Percentiles rank a stretch among this genome's conserved stretches.
These are phyloP conservation scores for Ormyrus rosae DNA, from an alignment of 2,888 invertebrate species.

Conservation along the genomic window DNA sequence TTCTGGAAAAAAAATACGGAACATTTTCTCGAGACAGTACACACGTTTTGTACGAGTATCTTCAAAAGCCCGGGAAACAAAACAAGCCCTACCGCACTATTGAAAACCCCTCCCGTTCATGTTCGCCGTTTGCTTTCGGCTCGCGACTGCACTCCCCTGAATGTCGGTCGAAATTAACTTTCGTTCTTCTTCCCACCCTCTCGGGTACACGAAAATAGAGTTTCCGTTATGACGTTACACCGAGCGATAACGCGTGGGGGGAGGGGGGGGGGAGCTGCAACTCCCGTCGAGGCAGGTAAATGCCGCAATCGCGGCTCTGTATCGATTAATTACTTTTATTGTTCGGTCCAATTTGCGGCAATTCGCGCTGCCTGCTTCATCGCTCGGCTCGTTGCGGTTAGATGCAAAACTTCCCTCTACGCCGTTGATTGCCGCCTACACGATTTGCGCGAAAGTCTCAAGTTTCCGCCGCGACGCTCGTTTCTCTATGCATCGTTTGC, in stretches of 20 bases:
- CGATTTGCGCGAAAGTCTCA: too few species aligned
- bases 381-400: neutral
- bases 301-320: slow-evolving; percentile 20
- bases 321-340: slow-evolving; percentile 58
- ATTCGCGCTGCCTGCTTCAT: slow-evolving; percentile 24
- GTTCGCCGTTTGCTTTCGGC: too few species aligned
- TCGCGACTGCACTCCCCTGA: neutral
- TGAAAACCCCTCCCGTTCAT: neutral
- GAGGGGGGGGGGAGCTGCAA: neutral
- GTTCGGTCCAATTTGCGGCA: slow-evolving; percentile 43
- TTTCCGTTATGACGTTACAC: slow-evolving; percentile 31
- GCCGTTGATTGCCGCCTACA: too few species aligned
- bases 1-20: too few species aligned
- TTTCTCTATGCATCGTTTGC: too few species aligned
- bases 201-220: slow-evolving; percentile 7
- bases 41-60: too few species aligned
- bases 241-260: slow-evolving; percentile 8
- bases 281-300: neutral
- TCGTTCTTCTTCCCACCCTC: neutral
- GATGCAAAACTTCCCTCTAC: neutral
- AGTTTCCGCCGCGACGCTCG: too few species aligned
- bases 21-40: too few species aligned
- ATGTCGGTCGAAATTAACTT: slow-evolving; percentile 4
- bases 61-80: too few species aligned
- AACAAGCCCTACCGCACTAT: too few species aligned